Evolutionary conservation across 2,888 invertebrate genomes (phyloP).

Genomic region (Melanotus villosus): DNA sequence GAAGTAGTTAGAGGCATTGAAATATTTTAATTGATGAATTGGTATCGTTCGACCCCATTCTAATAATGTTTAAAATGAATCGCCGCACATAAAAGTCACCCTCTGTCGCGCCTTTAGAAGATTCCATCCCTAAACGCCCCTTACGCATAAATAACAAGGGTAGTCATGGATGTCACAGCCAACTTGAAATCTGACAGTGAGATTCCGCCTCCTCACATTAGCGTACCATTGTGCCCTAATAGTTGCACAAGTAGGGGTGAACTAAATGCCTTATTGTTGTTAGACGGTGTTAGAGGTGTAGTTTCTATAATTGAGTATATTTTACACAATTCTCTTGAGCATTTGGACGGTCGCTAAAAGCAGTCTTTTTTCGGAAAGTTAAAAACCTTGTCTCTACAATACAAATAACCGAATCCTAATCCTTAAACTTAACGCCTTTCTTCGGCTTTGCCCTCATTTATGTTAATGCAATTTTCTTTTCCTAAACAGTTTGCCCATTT

Average conservation of each 20-base stretch:
- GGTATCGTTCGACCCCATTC: constrained; percentile 39
- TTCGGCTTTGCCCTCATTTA: constrained; percentile 3
- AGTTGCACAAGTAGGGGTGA: constrained; percentile 42
- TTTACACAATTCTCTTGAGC: constrained; percentile 10
- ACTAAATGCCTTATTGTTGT: constrained; percentile 43
- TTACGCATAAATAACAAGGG: constrained; percentile 49
- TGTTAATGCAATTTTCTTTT: constrained; percentile 36
- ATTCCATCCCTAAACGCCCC: constrained; percentile 43
- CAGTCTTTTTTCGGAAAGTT: too few relatives aligned
- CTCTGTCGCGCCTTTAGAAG: constrained; percentile 43
- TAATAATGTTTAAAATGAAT: constrained; percentile 46
- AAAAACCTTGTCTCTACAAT: too few relatives aligned
- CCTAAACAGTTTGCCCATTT: constrained; percentile 25
- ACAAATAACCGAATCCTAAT: not conserved
- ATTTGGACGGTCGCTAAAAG: too few relatives aligned
- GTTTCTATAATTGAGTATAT: constrained; percentile 30
- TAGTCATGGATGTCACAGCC: constrained; percentile 48
- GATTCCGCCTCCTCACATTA: constrained; percentile 46
- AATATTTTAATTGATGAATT: constrained; percentile 41
- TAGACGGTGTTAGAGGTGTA: constrained; percentile 25
- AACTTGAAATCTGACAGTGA: constrained; percentile 50
- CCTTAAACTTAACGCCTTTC: not conserved
- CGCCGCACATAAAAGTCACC: constrained; percentile 44
- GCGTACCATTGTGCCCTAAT: constrained; percentile 48
- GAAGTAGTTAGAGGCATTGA: constrained; percentile 13